Base-by-base conservation (phyloP, 2,888 invertebrate species). In the Apocheima hispidaria region DNA sequence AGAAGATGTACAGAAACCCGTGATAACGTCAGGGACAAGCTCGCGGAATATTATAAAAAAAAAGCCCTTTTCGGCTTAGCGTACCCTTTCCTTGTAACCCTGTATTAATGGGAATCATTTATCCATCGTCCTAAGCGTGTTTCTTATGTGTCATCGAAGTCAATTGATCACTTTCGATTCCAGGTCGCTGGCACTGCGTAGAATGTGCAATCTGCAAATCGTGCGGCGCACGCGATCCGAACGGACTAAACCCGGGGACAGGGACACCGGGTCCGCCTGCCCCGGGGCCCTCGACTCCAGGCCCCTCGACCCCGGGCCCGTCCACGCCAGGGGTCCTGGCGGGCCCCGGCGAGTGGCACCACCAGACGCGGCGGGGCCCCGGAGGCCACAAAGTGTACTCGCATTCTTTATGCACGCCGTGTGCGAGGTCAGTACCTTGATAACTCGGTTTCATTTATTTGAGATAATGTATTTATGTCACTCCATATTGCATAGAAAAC, bases 101-200 rank as follows among this genome's bases (percentile, higher is more conserved):
- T n/a, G n/a, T n/a, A n/a, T n/a, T n/a, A n/a, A n/a, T n/a, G n/a
- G n/a, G n/a, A n/a, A n/a, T n/a, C n/a, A n/a, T n/a, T n/a, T n/a
- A n/a, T n/a, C n/a, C n/a, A n/a, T n/a, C n/a, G n/a, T n/a, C n/a
- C n/a, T n/a, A n/a, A n/a, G n/a, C n/a, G n/a, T n/a, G n/a, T n/a
- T n/a, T n/a, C n/a, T n/a, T n/a, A n/a, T n/a, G n/a, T n/a, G n/a
- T n/a, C n/a, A n/a, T n/a, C n/a, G n/a, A n/a, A n/a, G 23, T 23
- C 14, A 26, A 14, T 26, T 26, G 12, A n/a, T n/a, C 12, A 18
- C 30, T 10, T 30, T 6, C n/a, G 12, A 0, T 66, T 74, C 0
- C 76, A 94, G 94, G 94, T 35, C 95, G 97, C 49, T 98, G 98
- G 98, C 97, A 97, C 81, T 98, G 98, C 85, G 94, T 94, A 60